Evolutionary conservation across 2,113 vertebrate species (phyloP), one percentile per base, ranked within the genome.

Genomic region (Gavialis gangeticus): DNA sequence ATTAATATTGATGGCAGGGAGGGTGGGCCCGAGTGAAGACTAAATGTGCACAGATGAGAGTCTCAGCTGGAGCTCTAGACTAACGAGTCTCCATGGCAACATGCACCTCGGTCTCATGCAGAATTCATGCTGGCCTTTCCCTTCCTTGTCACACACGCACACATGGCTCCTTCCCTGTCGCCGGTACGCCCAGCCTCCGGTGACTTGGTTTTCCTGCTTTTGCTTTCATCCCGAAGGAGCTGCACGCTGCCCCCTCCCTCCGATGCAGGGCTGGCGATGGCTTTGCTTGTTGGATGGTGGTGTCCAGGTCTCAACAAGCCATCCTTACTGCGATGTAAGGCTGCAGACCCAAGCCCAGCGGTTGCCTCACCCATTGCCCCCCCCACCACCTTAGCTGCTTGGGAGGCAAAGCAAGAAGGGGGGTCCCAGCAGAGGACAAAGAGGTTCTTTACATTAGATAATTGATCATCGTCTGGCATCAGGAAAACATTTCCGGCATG

Each of bases 121-220:
- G 96, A 98, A 98, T 99, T 98, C 97, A 99, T 98, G 96, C 79
- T 37, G 95, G 98, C 98, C 98, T 98, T 98, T 97, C 90, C 81
- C 59, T 57, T 78, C 87, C 46, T 92, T 82, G 84, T 63, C 66
- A 79, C 82, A 89, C 79, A 19, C 5, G 3, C n/a, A 0, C 19
- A 0, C 6, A 15, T 2, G 22, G 59, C 78, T 81, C 83, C 46
- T 4, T 81, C 96, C 96, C 84, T 1, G 1, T 71, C 15, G 19
- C 62, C 55, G 24, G 15, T 57, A 28, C 8, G 4, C 5, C 79
- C 46, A 55, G 34, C 79, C 37, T 19, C 18, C 22, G 58, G 76
- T 5, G 63, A 2, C 24, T 79, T 1, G 18, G 2, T 0, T 4
- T 24, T 11, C 84, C 79, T 69, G 71, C 82, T 54, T 82, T 82